These are phyloP conservation scores for Ammodytes dubius DNA, from an alignment of 2,113 vertebrate genomes.

Conservation along the genomic window DNA sequence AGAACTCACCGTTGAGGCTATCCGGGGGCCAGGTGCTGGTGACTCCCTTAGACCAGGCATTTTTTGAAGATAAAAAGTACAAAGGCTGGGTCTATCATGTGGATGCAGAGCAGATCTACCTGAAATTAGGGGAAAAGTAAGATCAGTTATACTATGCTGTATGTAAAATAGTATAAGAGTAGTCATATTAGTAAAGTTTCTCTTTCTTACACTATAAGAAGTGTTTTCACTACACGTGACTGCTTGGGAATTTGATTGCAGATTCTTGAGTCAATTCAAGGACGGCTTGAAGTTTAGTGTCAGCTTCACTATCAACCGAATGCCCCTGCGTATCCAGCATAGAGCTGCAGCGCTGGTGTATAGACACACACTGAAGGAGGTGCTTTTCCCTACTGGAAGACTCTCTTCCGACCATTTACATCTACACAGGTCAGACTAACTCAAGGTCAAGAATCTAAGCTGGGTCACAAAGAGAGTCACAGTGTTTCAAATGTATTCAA, in stretches of 20 bases:
- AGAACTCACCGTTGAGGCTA: conserved; percentile 85
- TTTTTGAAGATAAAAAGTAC: accelerated
- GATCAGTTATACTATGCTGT: conserved; percentile 32
- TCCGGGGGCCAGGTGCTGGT: conserved; percentile 85
- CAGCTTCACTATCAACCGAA: conserved; percentile 88
- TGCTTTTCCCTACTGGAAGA: conserved; percentile 67
- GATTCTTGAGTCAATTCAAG: conserved; percentile 84
- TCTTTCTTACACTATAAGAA: background rate
- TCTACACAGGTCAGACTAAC: conserved; percentile 6
- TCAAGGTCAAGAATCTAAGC: background rate
- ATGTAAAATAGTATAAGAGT: background rate
- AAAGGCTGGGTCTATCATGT: conserved; percentile 88
- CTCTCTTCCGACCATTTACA: background rate
- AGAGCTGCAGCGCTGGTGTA: conserved; percentile 81
- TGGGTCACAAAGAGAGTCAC: no score
- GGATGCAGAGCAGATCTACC: conserved; percentile 84
- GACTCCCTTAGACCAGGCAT: background rate
- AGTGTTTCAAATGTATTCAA: no score
- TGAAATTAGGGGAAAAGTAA: conserved; percentile 87
- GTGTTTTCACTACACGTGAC: background rate
- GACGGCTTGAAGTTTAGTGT: conserved; percentile 85
- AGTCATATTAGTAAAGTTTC: background rate
- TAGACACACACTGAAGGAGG: conserved; percentile 59
- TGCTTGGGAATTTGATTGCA: conserved; percentile 50
- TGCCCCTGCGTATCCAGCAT: conserved; percentile 86